Evolutionary conservation across 2,797 vertebrate species (phyloP), one percentile per base, ranked within the genome.

Genomic region (Micrastur ruficollis): DNA sequence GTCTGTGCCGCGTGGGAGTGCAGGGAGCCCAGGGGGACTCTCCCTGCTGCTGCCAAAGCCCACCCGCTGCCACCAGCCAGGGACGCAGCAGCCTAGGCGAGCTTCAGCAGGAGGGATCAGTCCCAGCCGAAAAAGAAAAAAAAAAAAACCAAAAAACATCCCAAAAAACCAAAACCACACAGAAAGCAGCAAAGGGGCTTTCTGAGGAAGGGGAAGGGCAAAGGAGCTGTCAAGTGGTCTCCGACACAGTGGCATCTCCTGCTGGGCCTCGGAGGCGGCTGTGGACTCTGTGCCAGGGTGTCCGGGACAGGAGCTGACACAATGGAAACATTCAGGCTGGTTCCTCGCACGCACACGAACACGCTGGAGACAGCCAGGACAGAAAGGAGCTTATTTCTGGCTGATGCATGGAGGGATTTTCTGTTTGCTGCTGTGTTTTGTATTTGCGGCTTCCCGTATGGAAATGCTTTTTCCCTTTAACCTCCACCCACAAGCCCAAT

Each of bases 301-400:
- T 61, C 59, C 25, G 0, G 91, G 91, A 76, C 75, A 32, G 89
- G 78, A 89, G 95, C 82, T 58, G 90, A 91, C 95, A 96, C 88
- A 95, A 96, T 63, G 71, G 95, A 94, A 87, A 96, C 85, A 65
- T 92, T 94, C 78, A 90, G 40, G 65, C 85, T 47, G 4, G 58
- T 38, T 68, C 62, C 83, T 95, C 26, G 2, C 85, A 81, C 14
- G 21, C 63, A 84, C 70, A 38, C 6, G 2, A 92, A 82, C 6
- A 2, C 8, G 4, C 63, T 13, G 1, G 76, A 91, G 82, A 52
- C 81, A 63, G 83, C 40, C 92, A 27, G 93, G 81, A 50, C 80
- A 95, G 94, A 96, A 94, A 95, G 72, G 81, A 96, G 92, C 81
- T 95, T 86, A 90, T 71, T 94, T 50, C 93, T 61, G 90, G 56